Conservation (phyloP, 1,140 invertebrate genomes). For the Limonius californicus region DNA sequence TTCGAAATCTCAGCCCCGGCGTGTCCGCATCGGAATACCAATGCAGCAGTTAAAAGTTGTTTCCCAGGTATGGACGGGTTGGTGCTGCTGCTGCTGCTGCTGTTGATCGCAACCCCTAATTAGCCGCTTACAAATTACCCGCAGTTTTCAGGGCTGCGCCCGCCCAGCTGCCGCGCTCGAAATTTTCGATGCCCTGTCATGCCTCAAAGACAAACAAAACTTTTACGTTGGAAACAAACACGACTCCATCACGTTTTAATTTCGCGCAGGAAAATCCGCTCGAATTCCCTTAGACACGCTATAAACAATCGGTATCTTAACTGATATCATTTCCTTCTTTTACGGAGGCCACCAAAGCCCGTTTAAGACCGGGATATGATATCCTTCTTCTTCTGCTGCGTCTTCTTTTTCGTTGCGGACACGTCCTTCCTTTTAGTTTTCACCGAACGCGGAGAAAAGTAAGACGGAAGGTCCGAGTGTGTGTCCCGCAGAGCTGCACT, state of each 20-base stretch:
- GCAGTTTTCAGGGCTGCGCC: slow-evolving; percentile 3
- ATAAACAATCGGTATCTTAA: neutral
- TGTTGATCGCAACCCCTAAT: neutral
- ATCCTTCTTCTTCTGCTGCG: too few species aligned
- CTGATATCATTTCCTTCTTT: too few species aligned
- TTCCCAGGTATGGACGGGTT: neutral
- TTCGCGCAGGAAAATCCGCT: neutral
- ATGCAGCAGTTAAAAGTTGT: neutral
- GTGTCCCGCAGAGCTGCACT: too few species aligned
- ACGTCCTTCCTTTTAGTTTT: too few species aligned
- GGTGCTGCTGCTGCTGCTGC: neutral
- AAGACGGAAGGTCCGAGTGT: too few species aligned
- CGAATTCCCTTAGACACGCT: neutral
- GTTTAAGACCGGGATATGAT: too few species aligned
- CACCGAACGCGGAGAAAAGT: too few species aligned
- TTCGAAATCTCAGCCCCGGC: slow-evolving; percentile 2
- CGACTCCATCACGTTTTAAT: neutral
- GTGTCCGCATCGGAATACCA: slow-evolving; percentile 9
- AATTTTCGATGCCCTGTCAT: slow-evolving; percentile 1
- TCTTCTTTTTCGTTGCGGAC: too few species aligned
- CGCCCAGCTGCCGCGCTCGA: neutral
- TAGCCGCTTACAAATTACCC: slow-evolving; percentile 12
- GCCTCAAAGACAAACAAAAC: slow-evolving; percentile 6
- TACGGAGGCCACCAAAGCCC: too few species aligned
- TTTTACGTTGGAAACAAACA: slow-evolving; percentile 1